Evolutionary conservation across 1,140 invertebrate species (phyloP).

Genomic region (Yoshiicerus persimilis): DNA sequence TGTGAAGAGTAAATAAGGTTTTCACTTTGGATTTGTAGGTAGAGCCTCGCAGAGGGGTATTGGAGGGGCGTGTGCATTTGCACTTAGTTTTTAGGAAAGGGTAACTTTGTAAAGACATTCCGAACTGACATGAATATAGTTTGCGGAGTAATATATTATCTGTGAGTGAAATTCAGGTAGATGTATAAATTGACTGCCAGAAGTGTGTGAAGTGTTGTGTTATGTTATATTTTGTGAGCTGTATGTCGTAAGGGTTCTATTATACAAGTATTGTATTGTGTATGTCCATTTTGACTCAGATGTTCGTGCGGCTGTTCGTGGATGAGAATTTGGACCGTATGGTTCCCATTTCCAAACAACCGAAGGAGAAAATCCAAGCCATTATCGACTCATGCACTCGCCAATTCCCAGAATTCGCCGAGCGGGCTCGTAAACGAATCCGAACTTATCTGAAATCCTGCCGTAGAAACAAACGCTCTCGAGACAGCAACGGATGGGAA

Average conservation of each 20-base stretch:
- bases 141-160: neutral
- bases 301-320: slow-evolving; percentile 95
- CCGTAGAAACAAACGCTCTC: slow-evolving; percentile 85
- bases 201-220: neutral
- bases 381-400: slow-evolving; percentile 95
- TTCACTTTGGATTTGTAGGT: no score
- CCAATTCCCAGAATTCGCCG: slow-evolving; percentile 95
- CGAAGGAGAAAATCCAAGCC: slow-evolving; percentile 96
- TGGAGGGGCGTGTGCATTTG: neutral
- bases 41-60: no score
- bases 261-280: neutral
- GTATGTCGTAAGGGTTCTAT: neutral
- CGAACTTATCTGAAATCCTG: slow-evolving; percentile 95
- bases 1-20: no score
- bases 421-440: slow-evolving; percentile 89
- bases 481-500: slow-evolving; percentile 71
- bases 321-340: slow-evolving; percentile 95
- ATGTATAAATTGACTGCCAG: neutral
- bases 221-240: neutral
- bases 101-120: neutral
- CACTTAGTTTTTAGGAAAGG: neutral
- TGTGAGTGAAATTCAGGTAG: neutral
- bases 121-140: neutral
- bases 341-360: slow-evolving; percentile 95
- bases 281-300: slow-evolving; percentile 62